Evolutionary conservation across 2,113 vertebrate species (phyloP).

Genomic region (Tachycineta bicolor): DNA sequence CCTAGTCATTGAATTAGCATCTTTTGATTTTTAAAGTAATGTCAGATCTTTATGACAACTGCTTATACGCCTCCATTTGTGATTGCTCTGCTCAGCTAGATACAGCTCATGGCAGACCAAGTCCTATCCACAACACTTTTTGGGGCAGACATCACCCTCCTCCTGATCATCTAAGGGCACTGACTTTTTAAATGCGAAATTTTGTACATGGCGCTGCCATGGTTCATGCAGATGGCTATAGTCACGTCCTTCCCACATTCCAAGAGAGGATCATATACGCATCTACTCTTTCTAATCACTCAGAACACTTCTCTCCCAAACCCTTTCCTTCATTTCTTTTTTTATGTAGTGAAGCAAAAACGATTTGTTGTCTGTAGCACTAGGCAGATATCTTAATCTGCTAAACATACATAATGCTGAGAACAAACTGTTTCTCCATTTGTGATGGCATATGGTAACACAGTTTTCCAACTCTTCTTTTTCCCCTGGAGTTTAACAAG

Average conservation of each 20-base stretch:
- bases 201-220: background rate
- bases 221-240: background rate
- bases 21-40: background rate
- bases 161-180: background rate
- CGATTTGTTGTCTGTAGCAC: conserved; percentile 38
- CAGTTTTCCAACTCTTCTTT: conserved; percentile 2
- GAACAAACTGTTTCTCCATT: conserved; percentile 67
- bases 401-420: conserved; percentile 44
- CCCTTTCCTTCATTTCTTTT: conserved; percentile 19
- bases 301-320: conserved; percentile 9
- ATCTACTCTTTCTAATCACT: conserved; percentile 15
- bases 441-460: conserved; percentile 59
- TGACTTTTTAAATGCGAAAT: fast-evolving
- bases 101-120: background rate
- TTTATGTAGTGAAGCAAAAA: conserved; percentile 4
- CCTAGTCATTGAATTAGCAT: background rate
- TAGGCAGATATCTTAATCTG: conserved; percentile 53
- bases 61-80: background rate
- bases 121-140: background rate
- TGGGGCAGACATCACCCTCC: background rate
- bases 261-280: background rate
- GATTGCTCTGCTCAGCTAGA: background rate
- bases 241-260: conserved; percentile 20
- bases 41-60: background rate
- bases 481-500: background rate